Percentiles rank a stretch among this genome's conserved stretches.
Conservation (phyloP, 2,797 vertebrate genomes). For the Lycodopsis pacificus region DNA sequence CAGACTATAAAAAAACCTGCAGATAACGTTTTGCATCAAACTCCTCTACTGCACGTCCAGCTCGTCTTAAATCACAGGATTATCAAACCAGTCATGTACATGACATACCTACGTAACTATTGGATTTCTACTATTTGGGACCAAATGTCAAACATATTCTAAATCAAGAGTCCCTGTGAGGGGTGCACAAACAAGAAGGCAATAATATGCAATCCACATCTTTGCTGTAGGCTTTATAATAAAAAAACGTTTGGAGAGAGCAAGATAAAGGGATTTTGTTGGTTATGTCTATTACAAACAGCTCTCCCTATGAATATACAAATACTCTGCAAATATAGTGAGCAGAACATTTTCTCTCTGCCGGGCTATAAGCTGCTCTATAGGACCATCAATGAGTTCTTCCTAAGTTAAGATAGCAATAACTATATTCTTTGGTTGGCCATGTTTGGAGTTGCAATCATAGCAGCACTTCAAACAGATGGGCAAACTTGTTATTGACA, state of each 20-base stretch:
- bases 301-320: constrained; percentile 62
- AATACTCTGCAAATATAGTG: constrained; percentile 55
- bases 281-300: constrained; percentile 54
- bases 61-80: constrained; percentile 28
- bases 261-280: constrained; percentile 54
- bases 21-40: constrained; percentile 49
- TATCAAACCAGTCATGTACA: constrained; percentile 18
- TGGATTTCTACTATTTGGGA: constrained; percentile 18
- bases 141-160: constrained; percentile 31
- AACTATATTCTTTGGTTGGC: constrained; percentile 48
- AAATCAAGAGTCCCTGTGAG: constrained; percentile 11
- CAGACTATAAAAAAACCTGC: constrained; percentile 39
- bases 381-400: constrained; percentile 46
- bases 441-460: constrained; percentile 65
- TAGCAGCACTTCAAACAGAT: constrained; percentile 65
- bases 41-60: constrained; percentile 12
- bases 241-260: constrained; percentile 37
- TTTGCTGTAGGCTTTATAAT: constrained; percentile 37
- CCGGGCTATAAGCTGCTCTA: constrained; percentile 55
- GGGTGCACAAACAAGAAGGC: constrained; percentile 13
- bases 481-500: constrained; percentile 50
- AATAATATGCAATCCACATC: constrained; percentile 37
- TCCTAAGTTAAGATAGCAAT: constrained; percentile 50
- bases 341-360: constrained; percentile 45
- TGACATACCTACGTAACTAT: constrained; percentile 10